Evolutionary conservation across 2,888 invertebrate genomes (phyloP), one percentile per base, ranked within the genome.

Genomic region (Axea sp.): DNA sequence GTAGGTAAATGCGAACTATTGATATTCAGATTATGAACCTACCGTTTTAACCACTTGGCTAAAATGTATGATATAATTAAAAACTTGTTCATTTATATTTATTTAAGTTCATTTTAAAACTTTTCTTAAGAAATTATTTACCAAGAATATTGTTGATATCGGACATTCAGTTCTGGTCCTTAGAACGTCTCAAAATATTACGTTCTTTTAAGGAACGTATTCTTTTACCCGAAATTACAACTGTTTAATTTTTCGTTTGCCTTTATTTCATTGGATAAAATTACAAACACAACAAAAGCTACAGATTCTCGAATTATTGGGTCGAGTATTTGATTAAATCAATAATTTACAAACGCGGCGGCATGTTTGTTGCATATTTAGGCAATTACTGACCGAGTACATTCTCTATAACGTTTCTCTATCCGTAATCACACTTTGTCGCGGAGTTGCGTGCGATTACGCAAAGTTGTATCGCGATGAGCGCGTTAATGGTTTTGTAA

Each of bases 401-500:
- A 30, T 39, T 24, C 24, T 26, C 55, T 41, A 30, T 37, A 55
- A 47, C 55, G 15, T 67, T 57, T 55, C 65, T 55, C 65, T 55
- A 55, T 43, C 30, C 53, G 53, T 53, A 53, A 65, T 65, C 64
- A 53, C 35, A 53, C 53, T 65, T 65, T 53, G 53, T 60, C 53
- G 53, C 60, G 45, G 30, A 51, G 59, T 59, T 68, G 68, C 68
- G 59, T 71, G 11, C 45, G 62, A 68, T 73, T 68, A 64, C 51
- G 53, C 68, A 59, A 73, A 60, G 57, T 51, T 51, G 60, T 62
- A 67, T 67, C 57, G 65, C 69, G 76, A 76, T 45, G 71, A 73
- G 57, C 76, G 68, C 53, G 69, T 69, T 76, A 73, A 76, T 76
- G 73, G 76, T 76, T 76, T 76, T 72, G 71, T 76, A 76, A 76